Conservation (phyloP, 2,888 invertebrate genomes). For the Rhagonycha fulva region DNA sequence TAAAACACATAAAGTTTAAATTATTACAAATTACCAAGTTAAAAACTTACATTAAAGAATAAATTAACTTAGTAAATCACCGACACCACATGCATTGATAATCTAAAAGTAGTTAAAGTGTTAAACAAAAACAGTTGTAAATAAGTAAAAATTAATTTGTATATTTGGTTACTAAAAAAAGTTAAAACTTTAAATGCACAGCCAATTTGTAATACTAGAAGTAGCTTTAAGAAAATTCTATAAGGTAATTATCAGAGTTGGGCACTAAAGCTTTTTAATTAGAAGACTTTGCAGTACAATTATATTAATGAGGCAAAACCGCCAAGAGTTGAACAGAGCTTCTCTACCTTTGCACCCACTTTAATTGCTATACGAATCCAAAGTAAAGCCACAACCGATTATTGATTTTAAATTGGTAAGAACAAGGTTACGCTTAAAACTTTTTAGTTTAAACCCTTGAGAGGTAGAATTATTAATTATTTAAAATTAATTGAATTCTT, state of each 20-base stretch:
- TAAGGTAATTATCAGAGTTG: slow-evolving; percentile 7
- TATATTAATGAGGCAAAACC: slow-evolving; percentile 20
- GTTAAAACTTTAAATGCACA: not conserved
- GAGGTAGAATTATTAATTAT: not conserved
- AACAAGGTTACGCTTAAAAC: not conserved
- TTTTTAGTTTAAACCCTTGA: not conserved
- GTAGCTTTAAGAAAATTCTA: slow-evolving; percentile 5
- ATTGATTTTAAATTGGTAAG: not conserved
- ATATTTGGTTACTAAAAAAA: not conserved
- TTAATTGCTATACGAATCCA: slow-evolving; percentile 13
- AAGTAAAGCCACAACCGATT: slow-evolving; percentile 1
- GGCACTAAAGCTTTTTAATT: slow-evolving; percentile 18
- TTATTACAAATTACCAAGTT: not conserved
- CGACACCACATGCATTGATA: not conserved
- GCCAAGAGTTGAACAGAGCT: slow-evolving; percentile 7
- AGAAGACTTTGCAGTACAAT: slow-evolving; percentile 15
- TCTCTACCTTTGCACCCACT: slow-evolving; percentile 13
- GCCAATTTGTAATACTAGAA: slow-evolving; percentile 5
- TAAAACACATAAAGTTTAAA: not conserved
- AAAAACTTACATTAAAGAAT: not conserved
- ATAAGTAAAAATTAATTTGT: not conserved
- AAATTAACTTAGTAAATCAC: not conserved
- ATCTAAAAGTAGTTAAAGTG: not conserved
- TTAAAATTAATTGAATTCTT: not conserved
- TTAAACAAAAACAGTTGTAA: not conserved